These are phyloP conservation scores for Drosophila borealis DNA, from an alignment of 2,888 invertebrate species.

Conservation along the genomic window DNA sequence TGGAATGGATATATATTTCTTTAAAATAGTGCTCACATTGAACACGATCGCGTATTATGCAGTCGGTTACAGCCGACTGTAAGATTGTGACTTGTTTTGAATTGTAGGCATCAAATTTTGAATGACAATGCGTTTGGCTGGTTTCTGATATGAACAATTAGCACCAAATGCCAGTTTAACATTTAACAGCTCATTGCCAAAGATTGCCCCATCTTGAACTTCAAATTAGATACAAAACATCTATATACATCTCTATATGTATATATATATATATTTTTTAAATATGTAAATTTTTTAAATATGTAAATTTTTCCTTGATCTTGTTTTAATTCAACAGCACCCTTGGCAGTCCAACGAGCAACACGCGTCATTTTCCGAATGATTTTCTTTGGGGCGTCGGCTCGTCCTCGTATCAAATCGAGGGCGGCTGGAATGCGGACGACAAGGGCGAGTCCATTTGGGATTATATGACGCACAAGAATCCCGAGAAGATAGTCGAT, in stretches of 20 bases:
- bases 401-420: constrained; percentile 84
- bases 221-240: not conserved
- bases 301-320: constrained; percentile 7
- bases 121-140: constrained; percentile 22
- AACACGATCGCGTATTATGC: no score
- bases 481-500: constrained; percentile 87
- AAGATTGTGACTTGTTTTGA: no score
- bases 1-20: no score
- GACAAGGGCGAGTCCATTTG: constrained; percentile 87
- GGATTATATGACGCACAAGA: constrained; percentile 87
- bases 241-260: not conserved
- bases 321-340: constrained; percentile 33
- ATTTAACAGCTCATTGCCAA: constrained; percentile 17
- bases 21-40: no score
- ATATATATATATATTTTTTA: no score
- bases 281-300: not conserved
- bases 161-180: constrained; percentile 9
- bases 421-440: constrained; percentile 84
- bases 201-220: constrained; percentile 9
- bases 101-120: constrained; percentile 1
- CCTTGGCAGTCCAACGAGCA: constrained; percentile 40
- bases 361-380: constrained; percentile 80
- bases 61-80: no score
- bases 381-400: constrained; percentile 85
- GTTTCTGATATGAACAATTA: constrained; percentile 37